phyloP scores from a whole-genome alignment of 2,797 vertebrate genomes.

The Hemibagrus guttatus region DNA sequence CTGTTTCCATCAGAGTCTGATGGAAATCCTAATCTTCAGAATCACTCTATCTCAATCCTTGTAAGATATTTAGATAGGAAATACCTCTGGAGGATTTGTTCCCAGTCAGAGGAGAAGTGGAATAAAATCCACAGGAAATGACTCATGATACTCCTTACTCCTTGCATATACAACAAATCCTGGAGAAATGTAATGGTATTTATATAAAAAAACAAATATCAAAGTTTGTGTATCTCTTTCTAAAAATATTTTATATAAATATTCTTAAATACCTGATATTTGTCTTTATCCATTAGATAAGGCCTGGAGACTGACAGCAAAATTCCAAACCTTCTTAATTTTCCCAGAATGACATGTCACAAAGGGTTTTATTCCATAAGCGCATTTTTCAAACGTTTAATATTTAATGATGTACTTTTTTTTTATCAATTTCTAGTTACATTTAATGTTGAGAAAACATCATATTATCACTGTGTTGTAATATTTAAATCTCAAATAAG shows the following conservation, averaged over 20 bases:
- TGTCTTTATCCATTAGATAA: background rate
- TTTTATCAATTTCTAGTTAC: too few species aligned
- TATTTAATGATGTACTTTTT: background rate
- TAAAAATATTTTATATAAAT: background rate
- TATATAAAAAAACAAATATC: background rate
- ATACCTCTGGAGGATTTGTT: background rate
- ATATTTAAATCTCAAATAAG: too few species aligned
- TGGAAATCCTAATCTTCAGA: too few species aligned
- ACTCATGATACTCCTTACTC: background rate
- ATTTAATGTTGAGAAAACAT: too few species aligned
- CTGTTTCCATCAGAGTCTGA: too few species aligned
- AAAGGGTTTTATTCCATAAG: background rate
- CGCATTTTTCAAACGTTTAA: background rate
- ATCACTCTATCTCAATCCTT: too few species aligned
- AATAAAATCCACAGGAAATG: background rate
- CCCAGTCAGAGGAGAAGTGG: background rate
- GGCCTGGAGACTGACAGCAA: background rate
- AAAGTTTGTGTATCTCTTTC: background rate
- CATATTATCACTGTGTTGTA: too few species aligned
- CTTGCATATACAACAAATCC: background rate
- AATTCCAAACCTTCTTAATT: background rate
- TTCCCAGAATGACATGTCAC: background rate
- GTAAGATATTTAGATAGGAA: background rate
- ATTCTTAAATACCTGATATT: background rate
- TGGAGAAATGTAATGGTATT: background rate